Conservation (phyloP, 2,888 invertebrate genomes). For the Ganaspis brasiliensis region DNA sequence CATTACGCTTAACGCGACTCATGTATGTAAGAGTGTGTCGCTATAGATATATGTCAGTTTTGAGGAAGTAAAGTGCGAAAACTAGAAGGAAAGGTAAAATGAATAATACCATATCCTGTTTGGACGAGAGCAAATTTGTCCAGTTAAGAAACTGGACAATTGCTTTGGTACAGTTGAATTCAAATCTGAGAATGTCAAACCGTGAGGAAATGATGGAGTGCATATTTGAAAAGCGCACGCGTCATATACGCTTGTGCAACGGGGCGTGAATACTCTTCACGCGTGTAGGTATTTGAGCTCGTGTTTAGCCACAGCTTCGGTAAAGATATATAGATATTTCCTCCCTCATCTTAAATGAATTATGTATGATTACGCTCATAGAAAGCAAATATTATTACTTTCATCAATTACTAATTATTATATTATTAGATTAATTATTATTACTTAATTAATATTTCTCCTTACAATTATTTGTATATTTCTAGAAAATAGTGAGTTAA, state of each 20-base stretch:
- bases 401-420: no score
- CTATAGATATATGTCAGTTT: neutral
- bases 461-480: no score
- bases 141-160: neutral
- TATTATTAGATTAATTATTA: no score
- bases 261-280: slow-evolving; percentile 22
- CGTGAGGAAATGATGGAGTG: neutral
- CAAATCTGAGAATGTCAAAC: neutral
- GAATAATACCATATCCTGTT: no score
- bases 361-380: no score
- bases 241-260: slow-evolving; percentile 1
- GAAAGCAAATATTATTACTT: no score
- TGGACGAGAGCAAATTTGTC: neutral
- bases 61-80: no score
- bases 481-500: no score
- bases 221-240: slow-evolving; percentile 35
- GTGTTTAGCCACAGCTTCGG: no score
- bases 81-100: no score
- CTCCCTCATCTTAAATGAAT: no score
- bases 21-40: slow-evolving; percentile 56
- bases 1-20: slow-evolving; percentile 75
- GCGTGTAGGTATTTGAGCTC: neutral
- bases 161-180: neutral
- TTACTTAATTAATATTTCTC: no score
- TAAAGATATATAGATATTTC: neutral